Evolutionary conservation across 2,797 vertebrate species (phyloP).

Genomic region (Emys orbicularis): DNA sequence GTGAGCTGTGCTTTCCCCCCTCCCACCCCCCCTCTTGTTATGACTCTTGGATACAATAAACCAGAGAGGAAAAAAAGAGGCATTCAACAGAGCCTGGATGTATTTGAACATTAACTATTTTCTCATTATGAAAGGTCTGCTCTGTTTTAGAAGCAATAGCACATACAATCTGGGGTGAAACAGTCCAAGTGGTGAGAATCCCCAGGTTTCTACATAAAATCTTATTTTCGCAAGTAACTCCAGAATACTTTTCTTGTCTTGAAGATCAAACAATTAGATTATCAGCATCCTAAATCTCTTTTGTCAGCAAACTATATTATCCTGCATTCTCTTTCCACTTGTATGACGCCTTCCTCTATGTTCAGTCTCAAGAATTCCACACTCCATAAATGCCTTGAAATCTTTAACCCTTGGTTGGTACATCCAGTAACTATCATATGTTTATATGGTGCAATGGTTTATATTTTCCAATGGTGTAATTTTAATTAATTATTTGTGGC

Average conservation of each 20-base stretch:
- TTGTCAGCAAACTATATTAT: neutral
- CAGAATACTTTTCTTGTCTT: neutral
- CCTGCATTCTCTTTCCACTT: neutral
- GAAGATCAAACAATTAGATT: constrained; percentile 22
- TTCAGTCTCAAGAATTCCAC: constrained; percentile 28
- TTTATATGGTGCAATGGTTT: neutral
- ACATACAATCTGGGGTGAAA: neutral
- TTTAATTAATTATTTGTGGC: neutral
- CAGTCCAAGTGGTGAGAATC: neutral
- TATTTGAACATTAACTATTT: neutral
- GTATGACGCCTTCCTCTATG: neutral
- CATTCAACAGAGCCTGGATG: neutral
- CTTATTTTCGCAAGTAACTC: neutral
- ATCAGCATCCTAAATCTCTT: neutral
- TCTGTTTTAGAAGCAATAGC: neutral
- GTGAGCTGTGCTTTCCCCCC: neutral
- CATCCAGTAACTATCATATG: constrained; percentile 16
- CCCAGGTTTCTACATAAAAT: neutral
- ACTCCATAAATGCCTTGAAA: neutral
- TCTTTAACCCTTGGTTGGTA: neutral
- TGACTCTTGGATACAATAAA: neutral
- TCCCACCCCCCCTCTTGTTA: neutral
- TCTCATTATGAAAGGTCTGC: neutral
- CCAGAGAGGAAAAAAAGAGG: neutral
- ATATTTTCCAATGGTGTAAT: neutral